Conservation (phyloP, 2,113 vertebrate genomes). For the Coturnix japonica region DNA sequence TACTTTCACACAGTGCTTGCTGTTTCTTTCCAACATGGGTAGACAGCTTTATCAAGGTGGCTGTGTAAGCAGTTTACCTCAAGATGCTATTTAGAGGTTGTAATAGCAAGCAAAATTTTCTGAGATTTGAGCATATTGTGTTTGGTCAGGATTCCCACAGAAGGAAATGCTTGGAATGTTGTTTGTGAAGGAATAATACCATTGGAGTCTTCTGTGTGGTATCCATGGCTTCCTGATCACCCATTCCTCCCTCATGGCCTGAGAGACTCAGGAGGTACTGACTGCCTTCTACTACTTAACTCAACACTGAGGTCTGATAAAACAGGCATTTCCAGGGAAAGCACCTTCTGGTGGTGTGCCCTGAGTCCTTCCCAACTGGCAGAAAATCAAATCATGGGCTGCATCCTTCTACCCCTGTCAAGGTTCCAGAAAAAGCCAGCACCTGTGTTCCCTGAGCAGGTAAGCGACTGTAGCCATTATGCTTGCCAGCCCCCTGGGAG, state of each 20-base stretch:
- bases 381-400: neutral
- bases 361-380: neutral
- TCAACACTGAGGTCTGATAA: neutral
- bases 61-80: neutral
- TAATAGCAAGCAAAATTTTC: neutral
- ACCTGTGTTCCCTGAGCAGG: neutral
- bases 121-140: neutral
- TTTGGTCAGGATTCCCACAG: neutral
- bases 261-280: neutral
- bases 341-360: neutral
- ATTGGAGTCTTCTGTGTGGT: no score
- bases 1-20: neutral
- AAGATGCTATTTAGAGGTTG: neutral
- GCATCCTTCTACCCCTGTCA: neutral
- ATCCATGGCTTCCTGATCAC: accelerated
- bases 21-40: neutral
- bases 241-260: neutral
- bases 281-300: neutral
- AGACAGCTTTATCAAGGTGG: neutral
- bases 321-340: neutral
- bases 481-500: slow-evolving; percentile 5
- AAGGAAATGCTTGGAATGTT: neutral
- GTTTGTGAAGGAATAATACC: neutral
- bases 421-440: neutral
- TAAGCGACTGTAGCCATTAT: neutral